Conservation (phyloP, 2,797 vertebrate species). For the Hippopotamyrus pictus region DNA sequence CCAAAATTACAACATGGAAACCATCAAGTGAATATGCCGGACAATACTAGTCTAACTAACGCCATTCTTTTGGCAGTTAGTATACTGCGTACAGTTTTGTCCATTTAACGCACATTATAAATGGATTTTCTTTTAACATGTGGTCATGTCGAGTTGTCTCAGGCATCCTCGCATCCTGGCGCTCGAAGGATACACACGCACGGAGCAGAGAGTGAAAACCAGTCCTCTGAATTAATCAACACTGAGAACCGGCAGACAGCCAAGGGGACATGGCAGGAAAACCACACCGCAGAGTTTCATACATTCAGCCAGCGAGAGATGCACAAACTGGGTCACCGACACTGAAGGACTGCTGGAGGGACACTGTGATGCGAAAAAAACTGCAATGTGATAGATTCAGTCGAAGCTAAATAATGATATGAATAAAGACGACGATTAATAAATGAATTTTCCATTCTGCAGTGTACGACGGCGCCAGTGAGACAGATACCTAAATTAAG, state of each 20-base stretch:
- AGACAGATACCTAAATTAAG: not conserved
- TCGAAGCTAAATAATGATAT: not conserved
- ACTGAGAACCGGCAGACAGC: not conserved
- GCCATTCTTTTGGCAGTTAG: not conserved
- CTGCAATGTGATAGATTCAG: not conserved
- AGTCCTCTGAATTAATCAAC: not conserved
- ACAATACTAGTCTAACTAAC: not conserved
- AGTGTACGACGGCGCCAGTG: not conserved
- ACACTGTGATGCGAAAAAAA: not conserved
- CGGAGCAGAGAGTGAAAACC: not conserved
- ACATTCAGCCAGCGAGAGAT: not conserved
- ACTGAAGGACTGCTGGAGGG: not conserved
- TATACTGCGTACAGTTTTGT: not conserved
- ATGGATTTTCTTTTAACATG: not conserved
- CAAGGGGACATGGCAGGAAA: not conserved
- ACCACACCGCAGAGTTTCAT: not conserved
- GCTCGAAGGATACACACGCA: slow-evolving; percentile 14
- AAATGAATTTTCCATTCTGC: not conserved
- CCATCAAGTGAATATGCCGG: not conserved
- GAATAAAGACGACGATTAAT: not conserved
- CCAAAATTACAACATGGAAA: not conserved
- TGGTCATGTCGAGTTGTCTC: not conserved
- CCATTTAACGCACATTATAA: not conserved
- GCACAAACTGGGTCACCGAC: not conserved
- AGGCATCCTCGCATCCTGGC: slow-evolving; percentile 3